Percentiles rank a stretch among this genome's conserved stretches.
These are phyloP conservation scores for Chrysomela aeneicollis DNA, from an alignment of 2,888 invertebrate species.

Conservation along the genomic window DNA sequence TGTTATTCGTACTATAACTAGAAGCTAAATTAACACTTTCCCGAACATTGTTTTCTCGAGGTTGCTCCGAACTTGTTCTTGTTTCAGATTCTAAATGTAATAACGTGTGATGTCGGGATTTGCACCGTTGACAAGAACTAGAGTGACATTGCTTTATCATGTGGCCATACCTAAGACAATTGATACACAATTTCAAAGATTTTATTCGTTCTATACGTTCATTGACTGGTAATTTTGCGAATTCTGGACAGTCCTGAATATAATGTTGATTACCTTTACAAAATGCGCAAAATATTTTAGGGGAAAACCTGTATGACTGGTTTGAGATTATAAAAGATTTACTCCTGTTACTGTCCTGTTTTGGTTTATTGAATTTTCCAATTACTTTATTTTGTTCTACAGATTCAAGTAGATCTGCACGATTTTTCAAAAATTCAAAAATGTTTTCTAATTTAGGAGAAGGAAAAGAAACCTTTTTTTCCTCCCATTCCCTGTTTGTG, in stretches of 20 bases:
- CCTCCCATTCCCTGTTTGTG: neutral
- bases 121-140: neutral
- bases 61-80: neutral
- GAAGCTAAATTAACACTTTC: conserved; percentile 1
- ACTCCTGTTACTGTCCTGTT: too few species aligned
- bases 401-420: too few species aligned
- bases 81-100: neutral
- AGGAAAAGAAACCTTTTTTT: neutral
- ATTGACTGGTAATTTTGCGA: neutral
- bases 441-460: too few species aligned
- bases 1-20: neutral
- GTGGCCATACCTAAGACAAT: conserved; percentile 5
- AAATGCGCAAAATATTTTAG: neutral
- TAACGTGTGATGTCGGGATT: neutral
- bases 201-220: neutral
- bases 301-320: too few species aligned
- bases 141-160: neutral
- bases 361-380: too few species aligned
- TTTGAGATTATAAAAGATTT: too few species aligned
- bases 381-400: too few species aligned
- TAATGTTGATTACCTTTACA: neutral
- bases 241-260: neutral
- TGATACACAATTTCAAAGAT: neutral
- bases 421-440: too few species aligned
- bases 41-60: neutral